These are phyloP conservation scores for Mormoops blainvillei DNA, from an alignment of 2,113 vertebrate species.

Conservation along the genomic window DNA sequence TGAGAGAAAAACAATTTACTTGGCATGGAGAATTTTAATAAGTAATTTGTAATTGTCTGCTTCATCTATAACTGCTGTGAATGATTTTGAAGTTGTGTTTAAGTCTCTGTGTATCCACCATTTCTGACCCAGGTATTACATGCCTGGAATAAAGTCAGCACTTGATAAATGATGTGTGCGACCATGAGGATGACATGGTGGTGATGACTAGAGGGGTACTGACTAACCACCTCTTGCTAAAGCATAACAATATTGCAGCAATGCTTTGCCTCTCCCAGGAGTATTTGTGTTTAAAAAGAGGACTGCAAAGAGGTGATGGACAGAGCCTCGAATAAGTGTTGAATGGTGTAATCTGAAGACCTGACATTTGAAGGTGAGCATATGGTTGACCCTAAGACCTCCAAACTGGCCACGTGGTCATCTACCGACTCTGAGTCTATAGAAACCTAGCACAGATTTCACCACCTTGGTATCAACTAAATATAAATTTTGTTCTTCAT, in stretches of 20 bases:
- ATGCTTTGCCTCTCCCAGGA: neutral
- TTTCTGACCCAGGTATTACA: neutral
- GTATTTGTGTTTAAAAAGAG: constrained; percentile 6
- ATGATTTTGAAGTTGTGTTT: neutral
- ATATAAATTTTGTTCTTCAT: neutral
- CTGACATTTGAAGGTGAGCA: neutral
- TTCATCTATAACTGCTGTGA: neutral
- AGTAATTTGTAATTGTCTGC: neutral
- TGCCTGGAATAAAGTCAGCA: neutral
- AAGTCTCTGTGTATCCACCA: neutral
- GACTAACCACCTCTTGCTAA: neutral
- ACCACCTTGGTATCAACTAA: neutral
- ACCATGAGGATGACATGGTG: neutral
- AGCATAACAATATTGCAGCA: neutral
- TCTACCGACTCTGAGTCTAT: neutral
- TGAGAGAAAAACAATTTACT: constrained; percentile 10
- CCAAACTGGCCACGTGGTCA: neutral
- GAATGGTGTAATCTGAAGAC: neutral
- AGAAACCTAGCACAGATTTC: neutral
- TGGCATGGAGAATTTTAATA: neutral
- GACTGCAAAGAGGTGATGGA: neutral
- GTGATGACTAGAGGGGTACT: neutral
- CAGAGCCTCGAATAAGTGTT: neutral
- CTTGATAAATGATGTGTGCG: neutral
- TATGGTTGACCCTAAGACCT: neutral